A percentile compares a stretch with the other conserved stretches of the same genome.
These are phyloP conservation scores for Aphis craccivora DNA, from an alignment of 1,140 invertebrate species.

Conservation along the genomic window DNA sequence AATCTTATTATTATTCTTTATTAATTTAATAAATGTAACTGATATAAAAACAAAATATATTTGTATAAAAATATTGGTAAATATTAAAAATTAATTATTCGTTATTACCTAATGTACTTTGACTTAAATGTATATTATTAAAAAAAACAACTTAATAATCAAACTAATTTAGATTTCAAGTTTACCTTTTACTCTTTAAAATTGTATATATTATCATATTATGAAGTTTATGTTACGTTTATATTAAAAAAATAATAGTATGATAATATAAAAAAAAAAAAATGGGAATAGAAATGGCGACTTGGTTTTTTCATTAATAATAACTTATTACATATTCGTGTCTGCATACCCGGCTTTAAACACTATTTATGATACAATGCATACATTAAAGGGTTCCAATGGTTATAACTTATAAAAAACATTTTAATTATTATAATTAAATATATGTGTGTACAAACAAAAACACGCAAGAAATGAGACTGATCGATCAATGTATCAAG, in stretches of 20 bases:
- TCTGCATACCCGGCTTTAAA: background rate
- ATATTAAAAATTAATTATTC: background rate
- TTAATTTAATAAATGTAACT: background rate
- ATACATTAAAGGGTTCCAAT: too few species aligned
- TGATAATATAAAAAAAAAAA: too few species aligned
- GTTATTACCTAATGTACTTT: background rate
- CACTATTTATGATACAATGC: too few species aligned
- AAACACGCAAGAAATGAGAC: background rate
- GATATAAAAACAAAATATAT: background rate
- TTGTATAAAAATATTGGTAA: background rate
- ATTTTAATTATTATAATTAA: background rate
- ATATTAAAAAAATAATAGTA: background rate
- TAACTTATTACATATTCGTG: background rate
- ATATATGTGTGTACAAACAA: background rate
- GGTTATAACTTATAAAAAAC: background rate
- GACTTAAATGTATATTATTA: background rate
- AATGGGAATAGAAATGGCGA: background rate
- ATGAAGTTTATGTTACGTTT: background rate
- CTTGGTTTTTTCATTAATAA: background rate
- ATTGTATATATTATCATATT: background rate
- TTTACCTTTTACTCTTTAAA: background rate
- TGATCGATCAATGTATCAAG: background rate
- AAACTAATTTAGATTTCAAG: background rate
- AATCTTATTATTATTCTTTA: background rate
- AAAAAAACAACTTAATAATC: background rate